Conservation (phyloP, 1,140 invertebrate genomes). For the Anastrepha obliqua region DNA sequence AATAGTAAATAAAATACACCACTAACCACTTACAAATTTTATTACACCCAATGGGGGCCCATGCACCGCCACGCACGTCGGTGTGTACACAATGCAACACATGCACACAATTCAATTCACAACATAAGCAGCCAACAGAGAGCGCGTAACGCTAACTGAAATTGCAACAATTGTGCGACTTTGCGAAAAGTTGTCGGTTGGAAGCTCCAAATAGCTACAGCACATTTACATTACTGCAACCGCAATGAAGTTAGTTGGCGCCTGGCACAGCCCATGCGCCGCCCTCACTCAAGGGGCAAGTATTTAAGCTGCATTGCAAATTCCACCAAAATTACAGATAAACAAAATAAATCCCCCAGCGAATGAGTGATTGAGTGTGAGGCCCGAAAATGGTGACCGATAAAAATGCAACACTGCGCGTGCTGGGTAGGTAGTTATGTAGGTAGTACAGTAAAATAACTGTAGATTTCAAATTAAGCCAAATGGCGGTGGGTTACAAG, state of each 20-base stretch:
- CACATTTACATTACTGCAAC: conserved; percentile 46
- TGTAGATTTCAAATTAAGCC: conserved; percentile 49
- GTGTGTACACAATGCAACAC: conserved; percentile 13
- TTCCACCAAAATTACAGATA: conserved; percentile 47
- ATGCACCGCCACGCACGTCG: not conserved
- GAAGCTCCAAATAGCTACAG: conserved; percentile 8
- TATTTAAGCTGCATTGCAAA: conserved; percentile 35
- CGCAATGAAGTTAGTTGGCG: conserved; percentile 39
- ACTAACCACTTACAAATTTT: conserved; percentile 45
- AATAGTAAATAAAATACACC: conserved; percentile 1
- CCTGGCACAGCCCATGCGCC: not conserved
- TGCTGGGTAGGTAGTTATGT: not conserved
- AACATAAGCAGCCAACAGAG: not conserved
- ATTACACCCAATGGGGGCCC: conserved; percentile 11
- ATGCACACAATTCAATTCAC: conserved; percentile 1
- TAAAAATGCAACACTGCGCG: not conserved
- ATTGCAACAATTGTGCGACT: conserved; percentile 23
- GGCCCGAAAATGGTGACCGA: not conserved
- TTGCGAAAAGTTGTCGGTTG: conserved; percentile 34
- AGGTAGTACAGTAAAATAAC: conserved; percentile 20
- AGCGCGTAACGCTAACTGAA: not conserved
- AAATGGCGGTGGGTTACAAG: conserved; percentile 23
- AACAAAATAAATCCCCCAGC: conserved; percentile 46
- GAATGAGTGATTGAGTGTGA: not conserved
- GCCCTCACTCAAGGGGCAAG: not conserved